phyloP scores from a whole-genome alignment of 2,113 vertebrate species.

The Orientallactaga bullata region DNA sequence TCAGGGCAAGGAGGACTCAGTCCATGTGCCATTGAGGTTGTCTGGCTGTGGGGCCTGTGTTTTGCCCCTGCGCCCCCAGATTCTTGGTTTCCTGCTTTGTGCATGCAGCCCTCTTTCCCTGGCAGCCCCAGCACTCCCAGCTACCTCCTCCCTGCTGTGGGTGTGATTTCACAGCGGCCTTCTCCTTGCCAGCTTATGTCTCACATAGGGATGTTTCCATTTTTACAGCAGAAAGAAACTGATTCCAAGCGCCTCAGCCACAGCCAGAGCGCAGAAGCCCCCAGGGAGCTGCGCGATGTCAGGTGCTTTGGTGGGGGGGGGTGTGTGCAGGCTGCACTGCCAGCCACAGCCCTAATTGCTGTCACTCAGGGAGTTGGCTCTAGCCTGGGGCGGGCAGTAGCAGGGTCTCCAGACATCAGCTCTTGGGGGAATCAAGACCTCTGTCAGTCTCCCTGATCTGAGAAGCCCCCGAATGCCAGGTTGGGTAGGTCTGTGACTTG shows the following conservation, averaged over 20 bases:
- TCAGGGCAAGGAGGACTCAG: conserved; percentile 18
- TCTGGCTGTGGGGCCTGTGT: conserved; percentile 11
- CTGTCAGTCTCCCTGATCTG: neutral
- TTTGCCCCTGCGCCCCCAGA: conserved; percentile 15
- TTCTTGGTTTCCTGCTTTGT: neutral
- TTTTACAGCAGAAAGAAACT: conserved; percentile 78
- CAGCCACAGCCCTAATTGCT: conserved; percentile 75
- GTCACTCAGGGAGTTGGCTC: conserved; percentile 54
- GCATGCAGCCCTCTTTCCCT: conserved; percentile 12
- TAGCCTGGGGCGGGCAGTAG: neutral
- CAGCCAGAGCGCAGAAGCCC: conserved; percentile 8
- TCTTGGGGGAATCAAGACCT: neutral
- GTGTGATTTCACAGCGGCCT: conserved; percentile 65
- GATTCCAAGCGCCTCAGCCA: conserved; percentile 71
- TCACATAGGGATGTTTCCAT: conserved; percentile 82
- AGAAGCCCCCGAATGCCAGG: neutral
- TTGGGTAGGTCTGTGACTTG: neutral
- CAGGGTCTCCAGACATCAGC: neutral
- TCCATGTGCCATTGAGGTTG: neutral
- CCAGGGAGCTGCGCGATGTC: conserved; percentile 64
- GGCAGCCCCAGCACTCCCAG: conserved; percentile 9
- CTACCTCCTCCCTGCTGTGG: conserved; percentile 9
- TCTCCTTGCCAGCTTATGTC: conserved; percentile 78
- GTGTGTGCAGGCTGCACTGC: conserved; percentile 39
- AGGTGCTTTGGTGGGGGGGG: conserved; percentile 54